phyloP scores from a whole-genome alignment of 1,140 invertebrate species.

The Pissodes strobi region DNA sequence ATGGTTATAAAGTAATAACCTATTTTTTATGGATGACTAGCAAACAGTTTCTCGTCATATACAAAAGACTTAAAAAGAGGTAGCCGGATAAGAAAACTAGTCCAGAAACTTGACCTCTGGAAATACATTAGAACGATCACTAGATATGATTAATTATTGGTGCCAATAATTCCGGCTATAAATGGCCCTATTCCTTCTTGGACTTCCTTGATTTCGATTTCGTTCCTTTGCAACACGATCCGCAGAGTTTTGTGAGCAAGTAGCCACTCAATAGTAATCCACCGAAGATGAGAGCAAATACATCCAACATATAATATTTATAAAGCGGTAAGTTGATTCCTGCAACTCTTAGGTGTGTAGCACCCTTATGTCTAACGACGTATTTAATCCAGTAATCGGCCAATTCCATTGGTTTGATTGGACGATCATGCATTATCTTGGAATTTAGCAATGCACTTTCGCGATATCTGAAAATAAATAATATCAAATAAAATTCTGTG shows the following conservation, averaged over 20 bases:
- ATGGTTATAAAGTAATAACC: too few species aligned
- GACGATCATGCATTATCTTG: conserved; percentile 60
- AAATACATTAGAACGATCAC: too few species aligned
- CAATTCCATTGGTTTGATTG: conserved; percentile 61
- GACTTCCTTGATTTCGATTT: background rate
- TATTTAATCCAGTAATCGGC: conserved; percentile 75
- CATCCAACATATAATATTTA: conserved; percentile 55
- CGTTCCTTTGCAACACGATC: background rate
- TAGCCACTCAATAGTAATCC: background rate
- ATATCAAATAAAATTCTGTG: background rate
- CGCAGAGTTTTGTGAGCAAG: background rate
- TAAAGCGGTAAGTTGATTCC: conserved; percentile 63
- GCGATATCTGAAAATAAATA: conserved; percentile 44
- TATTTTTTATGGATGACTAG: too few species aligned
- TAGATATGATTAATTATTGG: too few species aligned
- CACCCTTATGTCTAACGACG: conserved; percentile 68
- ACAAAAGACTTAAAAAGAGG: too few species aligned
- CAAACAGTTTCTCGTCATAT: too few species aligned
- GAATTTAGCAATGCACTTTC: conserved; percentile 59
- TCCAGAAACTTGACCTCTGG: too few species aligned
- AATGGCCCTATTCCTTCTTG: too few species aligned
- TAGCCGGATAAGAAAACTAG: too few species aligned
- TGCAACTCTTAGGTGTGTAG: conserved; percentile 64
- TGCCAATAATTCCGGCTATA: too few species aligned
- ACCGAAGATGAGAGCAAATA: conserved; percentile 15